Conservation (phyloP, 2,113 vertebrate species). For the Salvator merianae region DNA sequence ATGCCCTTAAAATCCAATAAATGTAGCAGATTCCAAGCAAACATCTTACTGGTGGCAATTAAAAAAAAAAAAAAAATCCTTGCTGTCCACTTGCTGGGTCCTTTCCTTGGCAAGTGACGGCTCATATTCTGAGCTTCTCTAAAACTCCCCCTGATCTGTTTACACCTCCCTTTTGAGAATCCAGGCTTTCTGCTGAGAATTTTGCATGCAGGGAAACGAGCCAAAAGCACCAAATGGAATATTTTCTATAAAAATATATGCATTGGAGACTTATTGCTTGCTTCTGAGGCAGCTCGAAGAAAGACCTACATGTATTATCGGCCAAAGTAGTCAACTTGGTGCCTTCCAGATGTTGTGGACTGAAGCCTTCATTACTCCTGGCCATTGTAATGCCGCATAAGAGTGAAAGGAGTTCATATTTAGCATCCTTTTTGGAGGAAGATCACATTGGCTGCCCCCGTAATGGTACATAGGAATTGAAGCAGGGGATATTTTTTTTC, state of each 20-base stretch:
- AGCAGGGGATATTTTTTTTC: too few relatives aligned
- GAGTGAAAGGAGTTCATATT: background rate
- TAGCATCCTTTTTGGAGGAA: too few relatives aligned
- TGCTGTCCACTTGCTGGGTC: background rate
- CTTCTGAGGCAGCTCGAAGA: constrained; percentile 2
- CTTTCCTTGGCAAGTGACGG: background rate
- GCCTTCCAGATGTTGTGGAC: background rate
- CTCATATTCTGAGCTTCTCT: background rate
- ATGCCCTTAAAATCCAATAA: constrained; percentile 5
- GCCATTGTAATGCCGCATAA: background rate
- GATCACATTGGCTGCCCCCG: too few relatives aligned
- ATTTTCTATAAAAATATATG: constrained; percentile 31
- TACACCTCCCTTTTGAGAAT: background rate
- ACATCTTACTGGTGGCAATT: background rate
- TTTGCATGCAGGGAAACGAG: background rate
- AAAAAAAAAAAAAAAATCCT: too few relatives aligned
- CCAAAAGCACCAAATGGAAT: constrained; percentile 24
- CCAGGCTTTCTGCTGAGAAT: constrained; percentile 30
- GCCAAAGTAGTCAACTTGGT: background rate
- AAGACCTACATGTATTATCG: background rate
- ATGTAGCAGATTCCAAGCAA: background rate
- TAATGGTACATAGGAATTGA: background rate
- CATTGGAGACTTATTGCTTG: background rate
- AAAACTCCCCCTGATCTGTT: background rate
- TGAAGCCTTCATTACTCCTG: background rate